These are phyloP conservation scores for Melangyna quadrimaculata DNA, from an alignment of 2,888 invertebrate genomes.

Conservation along the genomic window DNA sequence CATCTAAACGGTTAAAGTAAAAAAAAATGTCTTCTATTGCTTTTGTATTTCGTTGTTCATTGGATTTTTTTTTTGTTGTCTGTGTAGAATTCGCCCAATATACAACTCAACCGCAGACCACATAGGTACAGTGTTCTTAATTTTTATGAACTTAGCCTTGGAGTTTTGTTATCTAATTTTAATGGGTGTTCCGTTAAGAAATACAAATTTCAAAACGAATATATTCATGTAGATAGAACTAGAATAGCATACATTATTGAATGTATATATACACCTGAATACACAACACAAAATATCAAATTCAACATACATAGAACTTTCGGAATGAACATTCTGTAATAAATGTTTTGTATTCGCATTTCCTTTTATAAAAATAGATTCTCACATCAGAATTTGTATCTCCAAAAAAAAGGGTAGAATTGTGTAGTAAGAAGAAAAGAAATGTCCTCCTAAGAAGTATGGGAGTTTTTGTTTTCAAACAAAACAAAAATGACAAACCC, in stretches of 20 bases:
- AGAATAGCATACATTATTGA: background rate
- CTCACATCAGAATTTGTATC: background rate
- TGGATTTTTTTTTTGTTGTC: background rate
- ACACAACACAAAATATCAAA: background rate
- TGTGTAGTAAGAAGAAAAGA: background rate
- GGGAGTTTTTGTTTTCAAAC: background rate
- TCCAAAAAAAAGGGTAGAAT: background rate
- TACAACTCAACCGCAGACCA: background rate
- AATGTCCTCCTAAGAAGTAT: background rate
- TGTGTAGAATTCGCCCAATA: conserved; percentile 3
- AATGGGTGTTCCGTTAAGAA: conserved; percentile 54
- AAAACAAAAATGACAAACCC: background rate
- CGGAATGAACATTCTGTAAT: conserved; percentile 41
- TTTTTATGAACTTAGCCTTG: conserved; percentile 70
- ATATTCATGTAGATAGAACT: conserved; percentile 14
- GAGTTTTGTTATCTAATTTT: conserved; percentile 64
- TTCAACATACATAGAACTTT: background rate
- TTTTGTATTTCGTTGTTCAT: conserved; percentile 9
- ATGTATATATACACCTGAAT: background rate
- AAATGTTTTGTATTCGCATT: conserved; percentile 23
- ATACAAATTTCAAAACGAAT: conserved; percentile 47
- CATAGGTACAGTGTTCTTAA: conserved; percentile 5
- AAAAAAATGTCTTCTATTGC: conserved; percentile 9
- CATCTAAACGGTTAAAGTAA: background rate
- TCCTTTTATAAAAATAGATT: conserved; percentile 58